Conservation (phyloP, 1,140 invertebrate genomes). For the Brachionus paranguensis region DNA sequence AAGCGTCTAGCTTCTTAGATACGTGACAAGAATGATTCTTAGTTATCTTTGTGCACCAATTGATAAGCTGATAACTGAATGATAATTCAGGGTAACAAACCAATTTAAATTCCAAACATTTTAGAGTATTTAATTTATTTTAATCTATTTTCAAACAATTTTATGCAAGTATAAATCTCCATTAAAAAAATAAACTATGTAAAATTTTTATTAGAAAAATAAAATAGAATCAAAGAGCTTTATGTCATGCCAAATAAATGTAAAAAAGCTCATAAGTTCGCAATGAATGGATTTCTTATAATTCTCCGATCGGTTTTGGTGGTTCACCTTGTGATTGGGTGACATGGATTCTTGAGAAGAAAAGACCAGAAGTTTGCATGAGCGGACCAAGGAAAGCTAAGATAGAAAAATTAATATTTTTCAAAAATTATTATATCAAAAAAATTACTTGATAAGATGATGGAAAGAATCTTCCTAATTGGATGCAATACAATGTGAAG, state of each 20-base stretch:
- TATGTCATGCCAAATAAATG: not conserved
- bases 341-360: constrained; percentile 26
- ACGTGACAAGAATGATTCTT: no score
- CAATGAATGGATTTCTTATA: not conserved
- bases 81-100: no score
- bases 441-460: constrained; percentile 41
- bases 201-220: not conserved
- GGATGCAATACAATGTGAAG: constrained; percentile 45
- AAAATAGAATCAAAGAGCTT: not conserved
- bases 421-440: not conserved
- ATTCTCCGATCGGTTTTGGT: constrained; percentile 24
- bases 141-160: no score
- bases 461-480: constrained; percentile 45
- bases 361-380: not conserved
- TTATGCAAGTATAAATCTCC: no score
- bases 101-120: no score
- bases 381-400: not conserved
- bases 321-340: not conserved
- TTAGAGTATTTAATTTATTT: no score
- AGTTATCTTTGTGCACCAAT: no score
- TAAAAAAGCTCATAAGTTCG: not conserved
- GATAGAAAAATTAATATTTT: not conserved
- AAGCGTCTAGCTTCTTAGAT: no score
- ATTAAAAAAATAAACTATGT: not conserved
- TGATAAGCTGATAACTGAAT: no score